Evolutionary conservation across 1,140 invertebrate genomes (phyloP).

Genomic region (Aphelenchoides fujianensis): DNA sequence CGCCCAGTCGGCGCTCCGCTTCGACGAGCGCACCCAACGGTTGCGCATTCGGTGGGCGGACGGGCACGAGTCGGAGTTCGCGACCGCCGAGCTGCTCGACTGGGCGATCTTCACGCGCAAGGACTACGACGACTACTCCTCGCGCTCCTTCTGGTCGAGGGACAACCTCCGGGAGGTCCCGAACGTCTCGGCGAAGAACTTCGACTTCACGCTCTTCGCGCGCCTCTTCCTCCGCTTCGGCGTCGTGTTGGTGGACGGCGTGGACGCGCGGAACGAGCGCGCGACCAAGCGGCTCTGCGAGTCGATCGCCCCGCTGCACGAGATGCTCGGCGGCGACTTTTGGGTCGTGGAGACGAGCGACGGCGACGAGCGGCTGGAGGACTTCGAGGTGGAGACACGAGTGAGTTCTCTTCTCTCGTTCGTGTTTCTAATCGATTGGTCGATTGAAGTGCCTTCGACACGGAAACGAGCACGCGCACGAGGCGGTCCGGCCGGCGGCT

Average conservation of each 20-base stretch:
- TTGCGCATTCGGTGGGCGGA: slow-evolving; percentile 34
- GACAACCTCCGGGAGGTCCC: slow-evolving; percentile 32
- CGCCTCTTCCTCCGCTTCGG: slow-evolving; percentile 47
- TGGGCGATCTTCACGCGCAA: slow-evolving; percentile 34
- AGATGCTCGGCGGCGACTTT: slow-evolving; percentile 55
- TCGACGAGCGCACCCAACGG: slow-evolving; percentile 30
- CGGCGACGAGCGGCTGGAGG: background rate
- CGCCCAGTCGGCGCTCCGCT: slow-evolving; percentile 20
- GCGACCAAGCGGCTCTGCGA: slow-evolving; percentile 51
- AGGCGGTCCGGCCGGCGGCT: slow-evolving; percentile 68
- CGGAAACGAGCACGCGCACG: slow-evolving; percentile 68
- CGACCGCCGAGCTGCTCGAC: slow-evolving; percentile 29
- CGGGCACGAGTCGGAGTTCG: slow-evolving; percentile 33
- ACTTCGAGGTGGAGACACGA: background rate
- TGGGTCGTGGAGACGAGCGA: slow-evolving; percentile 33
- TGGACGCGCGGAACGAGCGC: slow-evolving; percentile 41
- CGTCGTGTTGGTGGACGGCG: slow-evolving; percentile 45
- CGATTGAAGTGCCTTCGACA: too few relatives aligned
- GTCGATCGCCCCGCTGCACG: slow-evolving; percentile 47
- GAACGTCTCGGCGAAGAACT: slow-evolving; percentile 31
- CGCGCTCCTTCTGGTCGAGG: slow-evolving; percentile 34
- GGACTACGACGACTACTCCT: slow-evolving; percentile 26
- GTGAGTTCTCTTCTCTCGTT: too few relatives aligned
- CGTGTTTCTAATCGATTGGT: too few relatives aligned
- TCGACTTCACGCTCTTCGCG: slow-evolving; percentile 49